phyloP scores from a whole-genome alignment of 2,113 vertebrate genomes.

The Hippopotamus amphibius region DNA sequence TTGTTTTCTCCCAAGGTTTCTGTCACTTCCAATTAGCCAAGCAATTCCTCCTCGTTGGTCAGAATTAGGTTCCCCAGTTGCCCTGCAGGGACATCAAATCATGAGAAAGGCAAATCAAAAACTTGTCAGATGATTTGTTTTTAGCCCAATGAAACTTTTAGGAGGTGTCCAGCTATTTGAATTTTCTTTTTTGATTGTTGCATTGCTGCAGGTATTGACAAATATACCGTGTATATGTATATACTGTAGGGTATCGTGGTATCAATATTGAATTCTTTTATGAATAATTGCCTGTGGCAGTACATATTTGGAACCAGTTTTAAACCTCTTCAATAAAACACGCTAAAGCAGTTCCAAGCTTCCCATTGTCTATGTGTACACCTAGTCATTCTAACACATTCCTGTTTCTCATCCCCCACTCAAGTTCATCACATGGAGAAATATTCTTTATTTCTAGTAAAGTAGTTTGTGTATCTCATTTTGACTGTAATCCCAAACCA shows the following conservation, averaged over 20 bases:
- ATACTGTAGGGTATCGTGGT: background rate
- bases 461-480: background rate
- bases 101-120: conserved; percentile 69
- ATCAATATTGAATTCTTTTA: conserved; percentile 48
- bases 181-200: conserved; percentile 43
- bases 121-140: conserved; percentile 55
- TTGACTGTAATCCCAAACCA: conserved; percentile 7
- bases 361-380: background rate
- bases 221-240: background rate
- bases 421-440: background rate
- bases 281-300: conserved; percentile 33
- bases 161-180: conserved; percentile 40
- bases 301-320: background rate
- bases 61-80: conserved; percentile 68
- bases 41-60: conserved; percentile 78
- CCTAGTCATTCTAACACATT: conserved; percentile 13
- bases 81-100: conserved; percentile 62
- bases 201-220: conserved; percentile 17
- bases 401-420: background rate
- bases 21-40: conserved; percentile 79
- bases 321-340: conserved; percentile 9
- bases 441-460: conserved; percentile 9
- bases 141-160: conserved; percentile 62
- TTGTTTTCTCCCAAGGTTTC: conserved; percentile 76
- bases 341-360: background rate